Base-by-base conservation (phyloP, 2,113 vertebrate species). In the Carettochelys insculpta region DNA sequence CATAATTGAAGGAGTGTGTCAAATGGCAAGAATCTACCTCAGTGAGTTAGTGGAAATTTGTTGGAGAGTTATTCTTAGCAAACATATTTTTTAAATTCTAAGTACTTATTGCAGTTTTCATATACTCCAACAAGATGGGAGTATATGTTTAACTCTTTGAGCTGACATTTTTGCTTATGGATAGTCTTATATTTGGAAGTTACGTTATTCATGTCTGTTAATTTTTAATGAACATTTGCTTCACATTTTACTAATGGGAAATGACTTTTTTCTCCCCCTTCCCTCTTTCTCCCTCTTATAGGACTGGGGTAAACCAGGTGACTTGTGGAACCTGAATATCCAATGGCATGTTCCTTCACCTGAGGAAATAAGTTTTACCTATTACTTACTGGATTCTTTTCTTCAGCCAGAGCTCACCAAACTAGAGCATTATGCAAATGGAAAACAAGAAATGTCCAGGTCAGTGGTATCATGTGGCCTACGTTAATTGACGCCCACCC, bases 281-380 rank as follows among this genome's bases (percentile, higher is more conserved):
- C n/a, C n/a, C n/a, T n/a, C n/a, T n/a, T 65, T 25, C 31, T 68
- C 95, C 2, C 96, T 77, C 86, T 29, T 95, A 6, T 93, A 99
- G 99, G 99, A 99, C 96, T 99, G 99, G 99, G 99, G 99, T 94
- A 99, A 98, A 58, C 98, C 99, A n/a, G 99, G 99, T 22, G 98
- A 99, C 95, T 94, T 99, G 41, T 99, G 98, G 98, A 98, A 99
- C 93, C 97, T 99, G 84, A 98, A 99, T 53, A 99, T 99, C 92
- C 98, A 98, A 87, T 99, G 99, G 99, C 99, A 99, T 47, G 98
- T 99, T 90, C 98, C 99, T 79, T 99, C 98, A 81, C 84, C 97
- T 29, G 98, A 99, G 92, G 99, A 99, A 97, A 98, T 97, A 2
- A 96, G 97, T 17, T 99, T 99, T 34, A 98, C 98, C 73, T 99